Evolutionary conservation across 92 coral and sea anemone species (phyloP), one percentile per base, ranked within the genome.

Genomic region (Heteractis magnifica): DNA sequence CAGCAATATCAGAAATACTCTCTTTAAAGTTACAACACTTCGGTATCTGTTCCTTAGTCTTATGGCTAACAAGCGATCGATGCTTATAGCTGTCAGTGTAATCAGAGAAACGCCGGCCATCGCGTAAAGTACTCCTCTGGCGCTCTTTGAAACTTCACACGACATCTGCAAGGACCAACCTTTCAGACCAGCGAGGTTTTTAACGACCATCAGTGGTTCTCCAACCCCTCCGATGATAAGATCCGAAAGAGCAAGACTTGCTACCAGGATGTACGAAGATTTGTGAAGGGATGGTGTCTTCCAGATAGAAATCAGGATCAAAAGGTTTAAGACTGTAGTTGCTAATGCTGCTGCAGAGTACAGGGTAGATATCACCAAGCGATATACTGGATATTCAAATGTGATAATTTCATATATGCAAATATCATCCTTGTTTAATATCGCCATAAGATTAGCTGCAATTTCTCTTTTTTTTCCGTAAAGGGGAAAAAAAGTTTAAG

Each of bases 221-320:
- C 72, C 74, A 20, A 83, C 5, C 15, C 49, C 8, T 19, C 87
- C 87, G 19, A 49, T 64, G 8, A 75, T 15, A 19, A 76, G 58
- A n/a, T 83, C 87, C 4, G 87, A 44, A 10, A 76, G 23, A 3
- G 83, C 83, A 6, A 80, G 76, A 56, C 15, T 80, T 10, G 82
- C 82, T 4, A 79, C 7, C 10, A 79, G 73, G 0, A 79, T 60
- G 73, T 20, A 79, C 12, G 82, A 79, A 26, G 82, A 74, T 16
- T 60, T 79, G 72, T 79, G 82, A 8, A 79, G 65, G 11, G 82
- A 56, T 18, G 82, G 72, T 15, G 82, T 79, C 56, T 79, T 79
- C 82, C 82, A 79, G 53, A 62, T 60, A 23, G 82, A 58, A 19
- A 64, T n/a, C 71, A 64, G 19, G 23, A 64, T 64, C 23, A 64